Conservation (phyloP, 2,113 vertebrate species). For the Gyps fulvus region DNA sequence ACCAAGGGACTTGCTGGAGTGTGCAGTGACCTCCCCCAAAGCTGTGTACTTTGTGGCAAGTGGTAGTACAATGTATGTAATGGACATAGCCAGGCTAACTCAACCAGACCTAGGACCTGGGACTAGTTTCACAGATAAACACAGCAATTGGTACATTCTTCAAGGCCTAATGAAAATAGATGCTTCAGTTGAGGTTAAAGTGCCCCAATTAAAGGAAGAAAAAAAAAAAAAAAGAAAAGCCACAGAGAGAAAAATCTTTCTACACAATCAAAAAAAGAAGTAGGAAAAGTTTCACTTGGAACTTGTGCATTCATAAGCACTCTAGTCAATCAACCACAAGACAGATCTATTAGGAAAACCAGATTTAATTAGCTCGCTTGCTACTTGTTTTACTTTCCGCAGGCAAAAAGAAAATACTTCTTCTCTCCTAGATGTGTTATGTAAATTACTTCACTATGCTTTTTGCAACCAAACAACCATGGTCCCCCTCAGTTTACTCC, state of each 20-base stretch:
- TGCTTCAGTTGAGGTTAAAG: neutral
- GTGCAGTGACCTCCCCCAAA: neutral
- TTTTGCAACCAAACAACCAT: neutral
- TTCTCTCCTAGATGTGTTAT: neutral
- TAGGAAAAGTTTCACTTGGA: neutral
- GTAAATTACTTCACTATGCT: neutral
- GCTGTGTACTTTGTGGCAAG: neutral
- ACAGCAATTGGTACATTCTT: neutral
- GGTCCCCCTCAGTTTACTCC: neutral
- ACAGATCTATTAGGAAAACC: neutral
- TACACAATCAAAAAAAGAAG: neutral
- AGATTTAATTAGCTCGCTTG: neutral
- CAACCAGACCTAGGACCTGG: neutral
- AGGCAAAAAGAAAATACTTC: neutral
- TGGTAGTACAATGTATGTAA: neutral
- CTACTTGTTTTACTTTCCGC: neutral
- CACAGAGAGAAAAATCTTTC: neutral
- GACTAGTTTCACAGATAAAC: neutral
- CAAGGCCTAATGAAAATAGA: neutral
- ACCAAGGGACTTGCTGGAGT: neutral
- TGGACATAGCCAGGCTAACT: neutral
- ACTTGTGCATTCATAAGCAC: neutral
- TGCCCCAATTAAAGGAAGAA: neutral
- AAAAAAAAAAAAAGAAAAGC: neutral
- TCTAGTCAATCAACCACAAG: neutral